These are phyloP conservation scores for Lophura nycthemera DNA, from an alignment of 2,113 vertebrate species.

Conservation along the genomic window DNA sequence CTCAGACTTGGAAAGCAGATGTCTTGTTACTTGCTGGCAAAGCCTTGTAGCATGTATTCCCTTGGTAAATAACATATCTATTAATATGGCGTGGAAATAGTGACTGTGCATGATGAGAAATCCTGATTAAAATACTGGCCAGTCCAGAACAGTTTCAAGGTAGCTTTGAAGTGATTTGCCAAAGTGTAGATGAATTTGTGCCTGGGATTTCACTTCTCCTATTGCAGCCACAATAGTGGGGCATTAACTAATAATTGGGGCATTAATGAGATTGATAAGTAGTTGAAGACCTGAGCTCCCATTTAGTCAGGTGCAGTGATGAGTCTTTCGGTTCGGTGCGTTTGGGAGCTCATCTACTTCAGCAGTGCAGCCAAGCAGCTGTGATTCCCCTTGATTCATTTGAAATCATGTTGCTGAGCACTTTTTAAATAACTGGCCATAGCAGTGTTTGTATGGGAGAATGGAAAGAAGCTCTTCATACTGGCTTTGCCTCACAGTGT, in stretches of 20 bases:
- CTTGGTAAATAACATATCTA: background rate
- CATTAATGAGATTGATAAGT: background rate
- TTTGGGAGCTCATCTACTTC: background rate
- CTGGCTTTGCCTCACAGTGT: background rate
- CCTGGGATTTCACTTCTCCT: background rate
- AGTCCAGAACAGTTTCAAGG: background rate
- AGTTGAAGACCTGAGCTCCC: background rate
- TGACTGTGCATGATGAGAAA: background rate
- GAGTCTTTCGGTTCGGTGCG: background rate
- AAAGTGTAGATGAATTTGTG: background rate
- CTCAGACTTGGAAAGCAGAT: background rate
- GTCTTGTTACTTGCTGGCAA: conserved; percentile 19
- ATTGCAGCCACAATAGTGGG: background rate
- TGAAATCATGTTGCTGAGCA: background rate
- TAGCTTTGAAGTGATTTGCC: background rate
- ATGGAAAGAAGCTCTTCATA: background rate
- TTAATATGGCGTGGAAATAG: background rate
- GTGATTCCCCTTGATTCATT: background rate
- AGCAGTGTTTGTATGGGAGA: background rate
- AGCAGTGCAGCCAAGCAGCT: accelerated
- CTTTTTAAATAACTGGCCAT: background rate
- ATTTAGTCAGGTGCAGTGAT: background rate
- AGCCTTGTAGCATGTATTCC: conserved; percentile 26
- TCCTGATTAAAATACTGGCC: background rate
- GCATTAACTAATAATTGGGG: background rate